Base-by-base conservation (phyloP, 1,140 invertebrate species). In the Batillaria attramentaria region DNA sequence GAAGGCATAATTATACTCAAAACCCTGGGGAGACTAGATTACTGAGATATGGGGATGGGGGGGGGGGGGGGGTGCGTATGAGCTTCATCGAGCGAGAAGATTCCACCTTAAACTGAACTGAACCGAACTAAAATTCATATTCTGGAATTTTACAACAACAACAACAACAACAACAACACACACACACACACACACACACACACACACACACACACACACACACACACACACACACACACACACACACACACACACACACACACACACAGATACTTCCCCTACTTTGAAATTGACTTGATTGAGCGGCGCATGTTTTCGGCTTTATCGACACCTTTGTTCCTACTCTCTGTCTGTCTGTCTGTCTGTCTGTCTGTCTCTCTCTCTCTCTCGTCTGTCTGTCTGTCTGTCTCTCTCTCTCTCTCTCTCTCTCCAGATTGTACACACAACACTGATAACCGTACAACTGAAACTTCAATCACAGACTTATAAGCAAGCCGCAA, bases 201-300 rank as follows among this genome's bases (percentile, higher is more conserved):
- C n/a, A 50, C 35, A 35, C 68, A 70, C 37, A 33, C 16, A 42
- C 28, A 16, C 33, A 16, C n/a, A 57, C 46, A 37, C 33, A n/a
- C 42, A 33, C 54, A 35, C 20, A 75, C 54, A 35, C 43, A 75
- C 50, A 35, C 66, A 33, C 28, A 35, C 66, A 68, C 28, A 33
- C 13, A 24, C 66, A 68, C 37, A 2, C 28, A 1, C 50, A n/a
- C 18, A 54, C 50, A n/a, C 50, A 54, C 50, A 20, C n/a, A 20
- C 18, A 20, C n/a, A 54, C 18, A n/a, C 18, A 20, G n/a, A 54
- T n/a, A 54, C 50, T 54, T 20, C n/a, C n/a, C n/a, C n/a, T n/a
- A n/a, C n/a, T n/a, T n/a, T n/a, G n/a, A n/a, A n/a, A n/a, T n/a
- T n/a, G n/a, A n/a, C n/a, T n/a, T n/a, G n/a, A n/a, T n/a, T n/a